Evolutionary conservation across 2,888 invertebrate species (phyloP), one percentile per base, ranked within the genome.

Genomic region (Leptinotarsa haldemani): DNA sequence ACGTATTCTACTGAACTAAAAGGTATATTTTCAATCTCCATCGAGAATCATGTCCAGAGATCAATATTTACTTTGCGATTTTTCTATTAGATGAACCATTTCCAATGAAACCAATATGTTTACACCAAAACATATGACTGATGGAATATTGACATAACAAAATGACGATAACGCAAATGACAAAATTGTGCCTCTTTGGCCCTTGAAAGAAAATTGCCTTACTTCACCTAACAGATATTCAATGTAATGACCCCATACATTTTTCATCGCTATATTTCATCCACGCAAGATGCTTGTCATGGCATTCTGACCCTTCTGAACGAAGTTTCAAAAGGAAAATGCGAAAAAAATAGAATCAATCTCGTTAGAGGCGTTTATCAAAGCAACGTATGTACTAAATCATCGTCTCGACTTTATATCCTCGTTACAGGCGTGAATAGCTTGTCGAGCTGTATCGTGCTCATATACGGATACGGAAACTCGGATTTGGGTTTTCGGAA

Each of bases 391-490:
- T 77, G 71, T 66, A 72, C 70, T 77, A 75, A 77, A 77, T 77
- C 75, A 77, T 77, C 75, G 53, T 53, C 53, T 66, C 79, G 81
- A 79, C 80, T 82, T 83, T 82, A 83, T 81, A 81, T 81, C 80
- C 82, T 82, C 83, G 82, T 83, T 83, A 83, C 81, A 77, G 75
- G 74, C 77, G 80, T 74, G 80, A 81, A 81, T 79, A 76, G 79
- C 80, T 80, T 81, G 81, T 82, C 81, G 81, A 64, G 52, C 69
- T 71, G 75, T 77, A 77, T 77, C 77, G 75, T 67, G 74, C 70
- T 73, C 77, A 74, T 75, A 71, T 72, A 72, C 74, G 75, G 75
- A 73, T 74, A 74, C 74, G 71, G 73, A 73, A 74, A 73, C 74
- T 69, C 40, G 69, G 75, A 75, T 74, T 77, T 75, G 69, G 65